These are phyloP conservation scores for Pitta sordida DNA, from an alignment of 2,113 vertebrate species.

Conservation along the genomic window DNA sequence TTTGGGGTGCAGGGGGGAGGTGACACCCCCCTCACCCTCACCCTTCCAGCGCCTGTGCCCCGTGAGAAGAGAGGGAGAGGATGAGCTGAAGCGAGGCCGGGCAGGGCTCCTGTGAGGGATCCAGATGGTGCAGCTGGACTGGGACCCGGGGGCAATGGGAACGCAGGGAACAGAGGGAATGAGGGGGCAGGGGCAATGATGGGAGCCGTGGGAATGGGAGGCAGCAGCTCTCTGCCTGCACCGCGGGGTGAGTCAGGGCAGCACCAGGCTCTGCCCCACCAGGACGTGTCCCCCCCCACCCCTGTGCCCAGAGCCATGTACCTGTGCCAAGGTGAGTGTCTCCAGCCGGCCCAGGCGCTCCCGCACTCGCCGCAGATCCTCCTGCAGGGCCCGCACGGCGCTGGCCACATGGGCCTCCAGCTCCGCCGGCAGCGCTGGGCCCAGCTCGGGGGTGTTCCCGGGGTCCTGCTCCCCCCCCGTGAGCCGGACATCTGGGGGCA, in stretches of 20 bases:
- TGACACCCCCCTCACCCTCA: too few species aligned
- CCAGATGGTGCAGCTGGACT: rapidly evolving
- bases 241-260: rapidly evolving
- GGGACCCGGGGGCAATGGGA: background rate
- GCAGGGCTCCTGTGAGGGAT: rapidly evolving
- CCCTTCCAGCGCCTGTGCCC: rapidly evolving
- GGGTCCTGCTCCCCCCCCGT: rapidly evolving
- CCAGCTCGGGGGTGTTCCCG: rapidly evolving
- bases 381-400: slow-evolving; percentile 80
- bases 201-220: background rate
- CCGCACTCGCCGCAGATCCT: slow-evolving; percentile 83
- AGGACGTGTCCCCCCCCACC: rapidly evolving
- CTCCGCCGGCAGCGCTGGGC: background rate
- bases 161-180: background rate
- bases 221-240: background rate
- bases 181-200: too few species aligned
- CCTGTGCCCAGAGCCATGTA: background rate
- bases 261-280: rapidly evolving
- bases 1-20: background rate
- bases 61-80: rapidly evolving
- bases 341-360: slow-evolving; percentile 83
- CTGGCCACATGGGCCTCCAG: slow-evolving; percentile 77
- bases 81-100: rapidly evolving
- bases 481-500: background rate
- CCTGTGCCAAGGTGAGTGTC: slow-evolving; percentile 68